Evolutionary conservation across 1,140 invertebrate species (phyloP).

Genomic region (Lucilia cuprina): DNA sequence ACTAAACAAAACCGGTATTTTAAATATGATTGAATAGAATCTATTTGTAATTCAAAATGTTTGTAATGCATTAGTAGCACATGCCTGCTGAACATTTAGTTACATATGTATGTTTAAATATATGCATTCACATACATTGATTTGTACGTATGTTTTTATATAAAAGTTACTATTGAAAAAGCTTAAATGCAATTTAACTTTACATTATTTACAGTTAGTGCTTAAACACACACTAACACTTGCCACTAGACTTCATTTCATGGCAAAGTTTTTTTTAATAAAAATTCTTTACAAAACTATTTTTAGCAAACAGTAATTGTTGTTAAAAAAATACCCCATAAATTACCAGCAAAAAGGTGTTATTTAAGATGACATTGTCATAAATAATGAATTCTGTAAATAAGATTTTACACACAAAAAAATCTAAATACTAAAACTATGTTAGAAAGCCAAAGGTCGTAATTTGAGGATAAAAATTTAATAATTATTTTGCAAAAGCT

Average conservation of each 20-base stretch:
- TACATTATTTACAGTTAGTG: background rate
- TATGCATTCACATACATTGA: background rate
- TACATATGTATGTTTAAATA: too few relatives aligned
- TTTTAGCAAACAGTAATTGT: background rate
- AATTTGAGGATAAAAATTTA: too few relatives aligned
- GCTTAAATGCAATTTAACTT: background rate
- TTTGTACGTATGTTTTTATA: background rate
- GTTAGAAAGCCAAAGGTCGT: background rate
- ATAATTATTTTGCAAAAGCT: too few relatives aligned
- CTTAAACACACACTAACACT: background rate
- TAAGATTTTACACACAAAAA: background rate
- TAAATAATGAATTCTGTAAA: background rate
- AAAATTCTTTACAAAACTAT: background rate
- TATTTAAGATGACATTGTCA: background rate
- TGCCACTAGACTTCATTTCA: background rate
- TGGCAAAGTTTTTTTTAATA: background rate
- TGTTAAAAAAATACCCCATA: background rate
- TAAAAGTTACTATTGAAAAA: background rate
- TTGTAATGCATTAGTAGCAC: background rate
- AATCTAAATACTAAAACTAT: background rate
- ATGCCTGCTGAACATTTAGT: background rate
- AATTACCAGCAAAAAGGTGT: background rate
- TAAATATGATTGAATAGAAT: conserved; percentile 4
- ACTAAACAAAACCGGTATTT: background rate
- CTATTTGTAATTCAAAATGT: background rate